Base-by-base conservation (phyloP, 2,797 vertebrate species). In the Saxicola maurus region DNA sequence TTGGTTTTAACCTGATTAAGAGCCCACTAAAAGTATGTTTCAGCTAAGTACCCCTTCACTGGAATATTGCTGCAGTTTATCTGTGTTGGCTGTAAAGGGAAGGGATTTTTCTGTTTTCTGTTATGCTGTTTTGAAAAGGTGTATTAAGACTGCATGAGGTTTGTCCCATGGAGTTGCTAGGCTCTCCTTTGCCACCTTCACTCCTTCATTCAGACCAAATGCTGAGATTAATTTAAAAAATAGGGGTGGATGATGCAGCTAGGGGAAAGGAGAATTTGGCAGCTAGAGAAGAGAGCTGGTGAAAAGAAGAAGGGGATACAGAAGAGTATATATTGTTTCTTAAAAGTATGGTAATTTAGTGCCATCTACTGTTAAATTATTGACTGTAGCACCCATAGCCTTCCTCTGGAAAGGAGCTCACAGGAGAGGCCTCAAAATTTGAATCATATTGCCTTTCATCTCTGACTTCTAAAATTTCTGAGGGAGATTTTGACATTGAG, bases 291-390 rank as follows among this genome's bases (percentile, higher is more conserved):
- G 27, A 82, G 33, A 79, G 37, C 24, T 57, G 67, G 20, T 68
- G 67, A 69, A 86, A 87, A 87, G 56, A 68, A 46, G 28, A 80
- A 67, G 49, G 78, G 64, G 15, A 40, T 72, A 18, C 31, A 21
- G 42, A 52, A 46, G 21, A 55, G 8, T 81, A 25, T 59, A 20
- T 68, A 24, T 61, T 40, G 43, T 87, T 87, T 92, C 43, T 76
- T 89, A 65, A 48, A 94, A 81, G 49, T 33, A 77, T 65, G 91
- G 90, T 86, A 94, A 92, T 65, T 93, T 94, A 89, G 92, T 96
- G 94, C 95, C 95, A 93, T 95, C 92, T 95, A 71, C 94, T 96
- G 95, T 94, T 93, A 89, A 79, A 45, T 86, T 82, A 81, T 68
- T 93, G 87, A 77, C 61, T 87, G 14, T 62, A 86, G 42, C 61